Evolutionary conservation across 1,140 invertebrate species (phyloP).

Genomic region (Bilobella aurantiaca): DNA sequence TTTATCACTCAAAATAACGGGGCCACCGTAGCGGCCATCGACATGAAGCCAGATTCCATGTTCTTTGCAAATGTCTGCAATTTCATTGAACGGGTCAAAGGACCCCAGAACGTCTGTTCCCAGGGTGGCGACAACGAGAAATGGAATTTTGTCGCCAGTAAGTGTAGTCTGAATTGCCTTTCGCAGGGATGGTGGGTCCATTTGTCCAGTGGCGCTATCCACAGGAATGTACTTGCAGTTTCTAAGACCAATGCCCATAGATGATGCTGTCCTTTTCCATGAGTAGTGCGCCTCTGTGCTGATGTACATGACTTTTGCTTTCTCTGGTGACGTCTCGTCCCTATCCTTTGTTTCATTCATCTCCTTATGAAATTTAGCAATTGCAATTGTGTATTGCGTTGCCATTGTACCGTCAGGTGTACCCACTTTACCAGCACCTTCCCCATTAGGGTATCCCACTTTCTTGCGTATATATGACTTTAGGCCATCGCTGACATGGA

Average conservation of each 20-base stretch:
- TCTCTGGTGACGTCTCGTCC: background rate
- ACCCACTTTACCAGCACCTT: background rate
- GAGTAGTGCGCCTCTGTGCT: background rate
- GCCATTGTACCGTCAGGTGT: background rate
- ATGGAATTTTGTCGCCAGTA: background rate
- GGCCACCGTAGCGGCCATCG: constrained; percentile 8
- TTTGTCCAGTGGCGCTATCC: background rate
- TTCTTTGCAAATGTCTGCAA: constrained; percentile 10
- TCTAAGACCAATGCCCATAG: background rate
- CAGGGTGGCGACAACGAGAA: constrained; percentile 8
- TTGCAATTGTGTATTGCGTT: background rate
- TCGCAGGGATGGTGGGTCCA: background rate
- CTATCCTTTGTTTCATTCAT: background rate
- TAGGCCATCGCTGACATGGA: background rate
- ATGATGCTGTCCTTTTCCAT: background rate
- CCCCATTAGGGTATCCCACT: background rate
- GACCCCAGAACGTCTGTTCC: constrained; percentile 5
- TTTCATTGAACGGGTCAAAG: constrained; percentile 5
- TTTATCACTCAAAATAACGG: constrained; percentile 1
- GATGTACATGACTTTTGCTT: background rate
- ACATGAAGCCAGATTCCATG: constrained; percentile 16
- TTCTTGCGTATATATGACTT: background rate
- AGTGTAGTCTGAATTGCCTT: background rate
- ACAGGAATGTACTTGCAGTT: background rate
- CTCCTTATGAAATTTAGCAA: background rate